Evolutionary conservation across 2,113 vertebrate species (phyloP), one percentile per base, ranked within the genome.

Genomic region (Hydrochoerus hydrochaeris): DNA sequence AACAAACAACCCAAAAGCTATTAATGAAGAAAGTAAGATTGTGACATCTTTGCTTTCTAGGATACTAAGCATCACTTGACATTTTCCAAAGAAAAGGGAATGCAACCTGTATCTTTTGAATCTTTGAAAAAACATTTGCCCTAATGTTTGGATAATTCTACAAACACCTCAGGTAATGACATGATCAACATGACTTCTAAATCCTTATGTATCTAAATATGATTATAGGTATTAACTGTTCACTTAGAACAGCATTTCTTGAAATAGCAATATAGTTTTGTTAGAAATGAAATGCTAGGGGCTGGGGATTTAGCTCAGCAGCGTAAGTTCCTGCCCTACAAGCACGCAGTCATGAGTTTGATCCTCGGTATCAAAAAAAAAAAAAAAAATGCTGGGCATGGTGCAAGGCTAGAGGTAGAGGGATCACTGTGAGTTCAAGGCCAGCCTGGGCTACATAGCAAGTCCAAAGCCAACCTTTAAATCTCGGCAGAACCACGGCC

Each of bases 1-100:
- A 96, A 80, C 35, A 95, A 96, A 80, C 35, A 96, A 91, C 75
- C 58, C 12, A 60, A 86, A 92, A 94, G 19, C 71, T 71, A 88
- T 20, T 7, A 26, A 20, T 28, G 62, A 95, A 65, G 54, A 95
- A 88, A 85, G 24, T 49, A 75, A 93, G 44, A 41, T 32, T 67
- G 78, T 17, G 3, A 28, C 62, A 78, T 73, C 83, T 71, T 73
- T 41, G n/a, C 49, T 95, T 93, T 91, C 73, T 62, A 58, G 46
- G 62, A 62, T 85, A 81, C 35, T 87, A 30, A 87, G 62, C 38
- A 96, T 54, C 58, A 91, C 54, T 65, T 93, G 89, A 91, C 62
- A 84, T 41, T 90, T 95, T 94, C 85, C 54, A 71, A 85, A 93
- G 7, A n/a, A 44, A 19, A 85, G 7, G 30, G 24, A 16, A 4